Conservation (phyloP, 2,888 invertebrate species). For the Drosophila austrosaltans region DNA sequence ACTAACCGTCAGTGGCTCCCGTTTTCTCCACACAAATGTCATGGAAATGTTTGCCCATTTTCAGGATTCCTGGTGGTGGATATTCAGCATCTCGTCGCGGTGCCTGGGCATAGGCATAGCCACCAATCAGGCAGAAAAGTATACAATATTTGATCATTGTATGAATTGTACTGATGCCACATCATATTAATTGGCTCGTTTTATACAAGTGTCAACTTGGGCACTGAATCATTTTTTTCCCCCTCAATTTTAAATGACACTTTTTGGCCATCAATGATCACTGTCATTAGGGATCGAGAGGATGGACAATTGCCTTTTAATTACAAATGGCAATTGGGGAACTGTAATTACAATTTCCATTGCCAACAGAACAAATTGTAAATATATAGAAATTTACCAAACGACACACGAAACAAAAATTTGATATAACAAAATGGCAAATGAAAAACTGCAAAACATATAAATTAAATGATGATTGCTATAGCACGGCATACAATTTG, state of each 20-base stretch:
- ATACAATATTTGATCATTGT: conserved; percentile 36
- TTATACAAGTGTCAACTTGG: conserved; percentile 29
- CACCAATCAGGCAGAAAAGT: conserved; percentile 20
- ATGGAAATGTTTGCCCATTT: conserved; percentile 72
- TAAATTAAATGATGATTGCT: conserved; percentile 58
- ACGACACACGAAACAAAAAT: conserved; percentile 41
- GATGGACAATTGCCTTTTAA: conserved; percentile 39
- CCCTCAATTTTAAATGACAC: conserved; percentile 24
- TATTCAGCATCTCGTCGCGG: conserved; percentile 55
- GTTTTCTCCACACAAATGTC: conserved; percentile 78
- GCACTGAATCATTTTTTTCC: not conserved
- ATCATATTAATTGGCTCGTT: conserved; percentile 11
- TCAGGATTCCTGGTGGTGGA: conserved; percentile 75
- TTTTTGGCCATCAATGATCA: conserved; percentile 24
- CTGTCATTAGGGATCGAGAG: conserved; percentile 42
- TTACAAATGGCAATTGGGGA: conserved; percentile 41
- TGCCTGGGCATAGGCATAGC: conserved; percentile 28
- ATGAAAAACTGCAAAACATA: conserved; percentile 43
- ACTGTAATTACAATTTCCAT: conserved; percentile 46
- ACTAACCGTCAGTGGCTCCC: conserved; percentile 78
- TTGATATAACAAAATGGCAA: conserved; percentile 57
- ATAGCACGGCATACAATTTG: conserved; percentile 29
- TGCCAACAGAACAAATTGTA: conserved; percentile 42
- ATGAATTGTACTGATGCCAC: not conserved
- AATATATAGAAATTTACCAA: conserved; percentile 25